These are phyloP conservation scores for Helicoverpa zea DNA, from an alignment of 1,140 invertebrate species.

Conservation along the genomic window DNA sequence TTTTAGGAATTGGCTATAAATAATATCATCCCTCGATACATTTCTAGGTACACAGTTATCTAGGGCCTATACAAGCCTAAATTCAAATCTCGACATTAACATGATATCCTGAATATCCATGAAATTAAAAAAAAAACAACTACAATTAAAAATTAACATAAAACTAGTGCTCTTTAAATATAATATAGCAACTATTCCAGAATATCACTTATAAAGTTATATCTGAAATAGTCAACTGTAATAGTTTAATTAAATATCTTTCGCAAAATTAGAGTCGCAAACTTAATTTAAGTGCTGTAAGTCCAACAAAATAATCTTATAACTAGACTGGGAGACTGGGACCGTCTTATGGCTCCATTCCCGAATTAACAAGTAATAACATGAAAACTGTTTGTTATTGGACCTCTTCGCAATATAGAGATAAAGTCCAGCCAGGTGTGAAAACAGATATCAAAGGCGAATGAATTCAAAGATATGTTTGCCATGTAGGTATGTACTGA, in stretches of 20 bases:
- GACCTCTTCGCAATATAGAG: neutral
- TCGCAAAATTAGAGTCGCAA: neutral
- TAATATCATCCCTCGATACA: no score
- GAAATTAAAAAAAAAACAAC: no score
- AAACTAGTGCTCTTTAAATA: no score
- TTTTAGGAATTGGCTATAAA: no score
- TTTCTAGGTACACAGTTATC: no score
- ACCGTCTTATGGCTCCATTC: neutral
- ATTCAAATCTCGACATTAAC: no score
- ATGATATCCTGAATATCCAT: no score
- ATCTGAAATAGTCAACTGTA: neutral
- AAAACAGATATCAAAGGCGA: constrained; percentile 22
- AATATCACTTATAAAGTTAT: neutral
- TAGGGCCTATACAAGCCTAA: no score
- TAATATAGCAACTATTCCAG: no score
- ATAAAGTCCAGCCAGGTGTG: neutral
- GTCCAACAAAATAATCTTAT: neutral
- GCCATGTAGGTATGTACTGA: no score
- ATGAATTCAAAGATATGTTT: neutral
- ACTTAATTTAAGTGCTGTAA: neutral
- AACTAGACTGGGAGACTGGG: neutral
- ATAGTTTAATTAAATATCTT: neutral
- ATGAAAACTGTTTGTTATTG: constrained; percentile 3
- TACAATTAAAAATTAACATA: no score
- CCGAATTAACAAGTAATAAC: neutral